Evolutionary conservation across 2,888 invertebrate genomes (phyloP).

Genomic region (Drosophila rellima): DNA sequence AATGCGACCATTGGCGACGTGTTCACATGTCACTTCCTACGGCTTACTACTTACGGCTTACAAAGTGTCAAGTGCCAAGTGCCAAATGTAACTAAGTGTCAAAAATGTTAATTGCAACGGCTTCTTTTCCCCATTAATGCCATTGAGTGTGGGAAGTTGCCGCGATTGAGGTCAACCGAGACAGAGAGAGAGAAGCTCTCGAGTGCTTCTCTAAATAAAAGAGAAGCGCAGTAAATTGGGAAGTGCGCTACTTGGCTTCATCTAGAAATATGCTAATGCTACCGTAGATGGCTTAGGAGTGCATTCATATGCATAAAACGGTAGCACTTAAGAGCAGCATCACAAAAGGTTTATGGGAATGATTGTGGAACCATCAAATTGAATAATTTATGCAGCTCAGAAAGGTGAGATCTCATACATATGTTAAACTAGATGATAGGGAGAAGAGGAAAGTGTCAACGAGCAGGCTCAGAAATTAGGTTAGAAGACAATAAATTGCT

Average conservation of each 20-base stretch:
- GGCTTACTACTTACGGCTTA: conserved; percentile 44
- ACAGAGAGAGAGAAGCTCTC: conserved; percentile 1
- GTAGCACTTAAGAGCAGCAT: conserved; percentile 63
- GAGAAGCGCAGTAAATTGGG: neutral
- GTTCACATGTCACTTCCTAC: conserved; percentile 63
- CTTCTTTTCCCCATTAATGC: neutral
- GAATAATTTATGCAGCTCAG: conserved; percentile 51
- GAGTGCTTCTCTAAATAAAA: neutral
- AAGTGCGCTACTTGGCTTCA: conserved; percentile 32
- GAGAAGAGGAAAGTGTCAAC: conserved; percentile 54
- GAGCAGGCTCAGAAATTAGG: conserved; percentile 35
- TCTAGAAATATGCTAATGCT: conserved; percentile 43
- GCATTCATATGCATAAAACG: conserved; percentile 63
- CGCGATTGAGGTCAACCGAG: conserved; percentile 33
- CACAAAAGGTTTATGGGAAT: conserved; percentile 45
- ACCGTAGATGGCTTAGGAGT: conserved; percentile 21
- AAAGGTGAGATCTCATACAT: conserved; percentile 1
- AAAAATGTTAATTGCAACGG: conserved; percentile 70
- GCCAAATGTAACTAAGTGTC: conserved; percentile 69
- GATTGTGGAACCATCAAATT: conserved; percentile 28
- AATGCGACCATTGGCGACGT: conserved; percentile 56
- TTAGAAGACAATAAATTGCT: conserved; percentile 34
- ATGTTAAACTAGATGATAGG: conserved; percentile 29
- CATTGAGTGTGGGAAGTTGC: conserved; percentile 24
- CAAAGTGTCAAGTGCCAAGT: conserved; percentile 56